A percentile compares a stretch with the other conserved stretches of the same genome.
Conservation (phyloP, 2,888 invertebrate species). For the Oxystoma pomonae region DNA sequence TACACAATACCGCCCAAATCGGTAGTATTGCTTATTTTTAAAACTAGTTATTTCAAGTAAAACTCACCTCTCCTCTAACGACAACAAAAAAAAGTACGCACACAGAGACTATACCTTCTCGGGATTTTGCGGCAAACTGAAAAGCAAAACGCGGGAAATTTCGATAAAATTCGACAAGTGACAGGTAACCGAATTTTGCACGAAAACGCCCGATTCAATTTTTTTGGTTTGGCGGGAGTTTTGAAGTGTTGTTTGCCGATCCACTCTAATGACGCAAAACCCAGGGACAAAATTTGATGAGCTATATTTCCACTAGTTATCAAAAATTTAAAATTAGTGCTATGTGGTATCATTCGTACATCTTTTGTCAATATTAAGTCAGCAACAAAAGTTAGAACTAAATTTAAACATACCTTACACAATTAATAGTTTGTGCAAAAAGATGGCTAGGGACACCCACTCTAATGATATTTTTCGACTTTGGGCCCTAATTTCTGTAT, state of each 20-base stretch:
- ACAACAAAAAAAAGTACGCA: not conserved
- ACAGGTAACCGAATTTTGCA: not conserved
- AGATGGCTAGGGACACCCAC: not conserved
- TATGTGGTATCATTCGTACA: not conserved
- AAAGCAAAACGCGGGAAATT: not conserved
- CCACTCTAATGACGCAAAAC: not conserved
- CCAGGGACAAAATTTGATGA: not conserved
- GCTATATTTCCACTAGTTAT: not conserved
- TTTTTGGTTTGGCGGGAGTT: not conserved
- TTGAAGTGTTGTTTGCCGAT: not conserved
- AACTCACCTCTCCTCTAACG: not conserved
- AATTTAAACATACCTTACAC: not conserved
- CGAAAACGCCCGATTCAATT: no score
- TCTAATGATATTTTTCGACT: not conserved
- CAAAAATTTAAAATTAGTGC: not conserved
- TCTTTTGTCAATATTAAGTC: not conserved
- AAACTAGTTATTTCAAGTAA: not conserved
- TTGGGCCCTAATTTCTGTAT: not conserved
- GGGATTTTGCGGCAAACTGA: not conserved
- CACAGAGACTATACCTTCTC: not conserved
- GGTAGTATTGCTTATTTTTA: not conserved
- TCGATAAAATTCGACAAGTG: not conserved
- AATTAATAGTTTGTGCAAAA: not conserved
- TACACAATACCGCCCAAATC: not conserved
- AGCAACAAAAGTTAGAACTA: not conserved